phyloP scores from a whole-genome alignment of 2,797 vertebrate species.

The Syndactyla subalaris region DNA sequence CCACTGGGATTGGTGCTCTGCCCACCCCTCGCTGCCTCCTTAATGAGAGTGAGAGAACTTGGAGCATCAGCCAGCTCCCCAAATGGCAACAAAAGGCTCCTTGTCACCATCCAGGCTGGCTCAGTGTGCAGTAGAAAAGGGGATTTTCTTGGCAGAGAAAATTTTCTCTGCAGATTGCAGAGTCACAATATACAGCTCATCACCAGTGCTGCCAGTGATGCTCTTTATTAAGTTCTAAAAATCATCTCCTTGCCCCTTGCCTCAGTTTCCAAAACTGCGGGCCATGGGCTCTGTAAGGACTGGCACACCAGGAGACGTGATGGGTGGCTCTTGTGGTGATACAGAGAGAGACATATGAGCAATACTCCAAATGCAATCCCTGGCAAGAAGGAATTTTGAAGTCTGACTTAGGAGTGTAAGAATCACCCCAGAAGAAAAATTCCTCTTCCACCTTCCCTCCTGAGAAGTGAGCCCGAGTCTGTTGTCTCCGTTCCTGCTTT shows the following conservation, averaged over 20 bases:
- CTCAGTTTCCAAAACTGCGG: neutral
- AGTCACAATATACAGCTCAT: neutral
- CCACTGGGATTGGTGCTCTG: neutral
- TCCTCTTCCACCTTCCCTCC: neutral
- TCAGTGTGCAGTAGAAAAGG: neutral
- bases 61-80: neutral
- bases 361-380: neutral
- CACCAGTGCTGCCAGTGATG: neutral
- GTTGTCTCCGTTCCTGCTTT: slow-evolving; percentile 1
- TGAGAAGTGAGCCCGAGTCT: neutral
- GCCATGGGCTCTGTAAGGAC: neutral
- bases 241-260: neutral
- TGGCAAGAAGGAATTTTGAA: neutral
- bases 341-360: neutral
- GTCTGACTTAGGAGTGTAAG: neutral
- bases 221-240: neutral
- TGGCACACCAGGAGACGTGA: neutral
- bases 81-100: slow-evolving; percentile 24
- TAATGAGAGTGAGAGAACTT: neutral
- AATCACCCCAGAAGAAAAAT: neutral
- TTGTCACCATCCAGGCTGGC: neutral
- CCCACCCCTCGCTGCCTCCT: neutral
- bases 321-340: neutral
- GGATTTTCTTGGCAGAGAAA: neutral
- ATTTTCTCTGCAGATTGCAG: neutral